These are phyloP conservation scores for Larimichthys polyactis DNA, from an alignment of 2,113 vertebrate species.

Conservation along the genomic window DNA sequence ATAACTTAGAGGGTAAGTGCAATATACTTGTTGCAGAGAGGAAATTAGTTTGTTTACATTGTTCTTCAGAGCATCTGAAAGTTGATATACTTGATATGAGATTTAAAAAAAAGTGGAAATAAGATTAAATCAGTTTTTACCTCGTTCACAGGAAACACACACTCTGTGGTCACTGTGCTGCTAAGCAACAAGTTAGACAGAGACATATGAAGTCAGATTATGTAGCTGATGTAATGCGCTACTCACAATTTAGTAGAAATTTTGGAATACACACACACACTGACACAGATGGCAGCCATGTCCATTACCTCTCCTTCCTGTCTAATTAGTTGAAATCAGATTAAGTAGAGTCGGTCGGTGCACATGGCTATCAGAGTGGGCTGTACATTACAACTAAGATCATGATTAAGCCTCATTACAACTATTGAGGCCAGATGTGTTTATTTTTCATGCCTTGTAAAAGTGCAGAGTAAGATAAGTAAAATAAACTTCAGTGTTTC, in stretches of 20 bases:
- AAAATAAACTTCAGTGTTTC: neutral
- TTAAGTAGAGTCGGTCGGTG: slow-evolving; percentile 30
- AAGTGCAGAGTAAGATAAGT: neutral
- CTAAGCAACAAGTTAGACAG: slow-evolving; percentile 53
- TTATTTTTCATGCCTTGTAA: neutral
- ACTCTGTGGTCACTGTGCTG: slow-evolving; percentile 48
- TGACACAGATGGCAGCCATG: neutral
- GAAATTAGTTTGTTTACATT: neutral
- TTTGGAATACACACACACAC: neutral
- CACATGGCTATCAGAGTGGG: slow-evolving; percentile 11
- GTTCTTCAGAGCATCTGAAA: neutral
- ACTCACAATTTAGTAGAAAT: slow-evolving; percentile 30
- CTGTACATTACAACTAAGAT: slow-evolving; percentile 10
- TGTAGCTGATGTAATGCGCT: slow-evolving; percentile 13
- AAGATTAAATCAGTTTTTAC: slow-evolving; percentile 8
- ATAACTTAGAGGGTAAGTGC: neutral
- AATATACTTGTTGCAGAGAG: neutral
- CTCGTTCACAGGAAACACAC: slow-evolving; percentile 10
- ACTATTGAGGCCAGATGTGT: neutral
- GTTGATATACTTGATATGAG: neutral
- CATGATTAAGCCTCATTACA: slow-evolving; percentile 22
- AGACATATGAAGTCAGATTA: slow-evolving; percentile 55
- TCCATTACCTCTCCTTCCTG: slow-evolving; percentile 60
- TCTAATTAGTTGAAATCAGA: slow-evolving; percentile 55
- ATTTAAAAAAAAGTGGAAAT: neutral